Percentiles rank a stretch among this genome's conserved stretches.
Conservation (phyloP, 2,888 invertebrate species). For the Euproctis similis region DNA sequence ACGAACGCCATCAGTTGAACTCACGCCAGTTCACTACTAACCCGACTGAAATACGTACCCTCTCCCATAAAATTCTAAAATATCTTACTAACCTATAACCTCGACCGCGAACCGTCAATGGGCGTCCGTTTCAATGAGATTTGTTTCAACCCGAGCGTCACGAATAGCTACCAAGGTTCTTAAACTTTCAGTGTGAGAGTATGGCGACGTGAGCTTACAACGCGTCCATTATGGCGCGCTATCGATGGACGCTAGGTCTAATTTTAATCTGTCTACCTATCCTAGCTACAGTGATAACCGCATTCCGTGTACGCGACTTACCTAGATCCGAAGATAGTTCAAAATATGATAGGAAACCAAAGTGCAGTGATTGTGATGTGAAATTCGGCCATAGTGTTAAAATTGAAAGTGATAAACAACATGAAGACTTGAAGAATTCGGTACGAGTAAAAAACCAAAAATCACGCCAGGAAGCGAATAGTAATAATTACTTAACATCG, state of each 20-base stretch:
- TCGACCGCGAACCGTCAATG: slow-evolving; percentile 52
- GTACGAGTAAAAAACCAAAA: slow-evolving; percentile 43
- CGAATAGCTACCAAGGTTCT: slow-evolving; percentile 50
- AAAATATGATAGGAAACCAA: slow-evolving; percentile 37
- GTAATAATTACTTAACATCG: slow-evolving; percentile 30
- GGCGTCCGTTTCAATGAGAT: slow-evolving; percentile 45
- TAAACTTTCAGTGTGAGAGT: slow-evolving; percentile 53
- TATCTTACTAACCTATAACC: slow-evolving; percentile 39
- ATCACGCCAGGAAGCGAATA: slow-evolving; percentile 34
- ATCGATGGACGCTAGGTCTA: slow-evolving; percentile 64
- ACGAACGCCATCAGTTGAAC: slow-evolving; percentile 70
- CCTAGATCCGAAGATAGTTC: slow-evolving; percentile 48
- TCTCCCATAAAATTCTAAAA: slow-evolving; percentile 45
- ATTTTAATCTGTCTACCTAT: slow-evolving; percentile 64
- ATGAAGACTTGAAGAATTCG: slow-evolving; percentile 45
- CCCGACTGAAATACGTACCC: slow-evolving; percentile 64
- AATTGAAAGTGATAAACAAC: slow-evolving; percentile 51
- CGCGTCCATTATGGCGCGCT: slow-evolving; percentile 66
- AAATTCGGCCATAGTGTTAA: slow-evolving; percentile 54
- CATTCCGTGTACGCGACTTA: slow-evolving; percentile 70
- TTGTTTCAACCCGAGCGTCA: slow-evolving; percentile 31
- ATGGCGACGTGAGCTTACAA: slow-evolving; percentile 65
- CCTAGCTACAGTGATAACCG: slow-evolving; percentile 70
- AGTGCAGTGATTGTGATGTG: slow-evolving; percentile 64
- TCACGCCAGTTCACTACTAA: slow-evolving; percentile 79